Conservation (phyloP, 2,797 vertebrate species). For the Coilia nasus region DNA sequence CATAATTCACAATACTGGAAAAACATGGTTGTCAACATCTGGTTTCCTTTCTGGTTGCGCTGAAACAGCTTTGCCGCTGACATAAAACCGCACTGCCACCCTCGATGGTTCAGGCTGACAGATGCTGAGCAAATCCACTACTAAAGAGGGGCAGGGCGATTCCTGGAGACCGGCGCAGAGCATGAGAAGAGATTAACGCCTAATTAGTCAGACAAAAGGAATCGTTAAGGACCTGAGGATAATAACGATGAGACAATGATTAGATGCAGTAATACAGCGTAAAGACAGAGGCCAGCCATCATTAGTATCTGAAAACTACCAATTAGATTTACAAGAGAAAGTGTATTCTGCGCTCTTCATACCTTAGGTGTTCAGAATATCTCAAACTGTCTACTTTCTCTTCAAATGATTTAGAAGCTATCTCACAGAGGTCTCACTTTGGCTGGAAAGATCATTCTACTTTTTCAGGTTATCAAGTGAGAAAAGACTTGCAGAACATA, state of each 20-base stretch:
- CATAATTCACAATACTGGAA: constrained; percentile 53
- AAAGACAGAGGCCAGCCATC: not conserved
- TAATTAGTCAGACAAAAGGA: not conserved
- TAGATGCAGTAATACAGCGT: not conserved
- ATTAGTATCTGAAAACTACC: not conserved
- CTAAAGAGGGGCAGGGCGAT: not conserved
- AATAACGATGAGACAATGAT: not conserved
- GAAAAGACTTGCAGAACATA: constrained; percentile 79
- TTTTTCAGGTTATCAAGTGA: constrained; percentile 46
- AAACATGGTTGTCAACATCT: constrained; percentile 68
- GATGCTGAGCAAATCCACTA: not conserved
- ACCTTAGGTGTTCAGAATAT: not conserved
- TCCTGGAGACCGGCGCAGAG: not conserved
- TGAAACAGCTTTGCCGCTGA: constrained; percentile 56
- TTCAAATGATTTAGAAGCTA: not conserved
- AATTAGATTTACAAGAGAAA: not conserved
- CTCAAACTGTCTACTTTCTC: not conserved
- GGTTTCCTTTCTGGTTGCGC: constrained; percentile 60
- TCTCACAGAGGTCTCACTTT: not conserved
- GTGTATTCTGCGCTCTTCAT: not conserved
- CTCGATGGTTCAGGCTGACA: not conserved
- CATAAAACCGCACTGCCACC: constrained; percentile 57
- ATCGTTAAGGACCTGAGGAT: not conserved
- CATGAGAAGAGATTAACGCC: not conserved
- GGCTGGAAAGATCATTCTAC: constrained; percentile 29